Evolutionary conservation across 2,113 vertebrate species (phyloP).

Genomic region (Coryphaenoides rupestris): DNA sequence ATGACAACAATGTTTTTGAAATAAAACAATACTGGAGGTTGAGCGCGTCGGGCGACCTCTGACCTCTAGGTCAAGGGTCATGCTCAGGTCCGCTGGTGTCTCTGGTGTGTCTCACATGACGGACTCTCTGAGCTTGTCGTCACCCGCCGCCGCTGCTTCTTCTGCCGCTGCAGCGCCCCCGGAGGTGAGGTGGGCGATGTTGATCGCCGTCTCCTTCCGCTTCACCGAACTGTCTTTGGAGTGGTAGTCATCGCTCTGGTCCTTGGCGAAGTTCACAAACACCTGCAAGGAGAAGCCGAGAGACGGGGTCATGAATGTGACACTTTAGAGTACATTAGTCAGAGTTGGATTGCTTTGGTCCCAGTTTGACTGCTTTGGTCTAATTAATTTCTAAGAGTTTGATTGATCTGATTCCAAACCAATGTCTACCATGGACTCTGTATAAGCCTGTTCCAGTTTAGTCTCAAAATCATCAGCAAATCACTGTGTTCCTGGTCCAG

Average conservation of each 20-base stretch:
- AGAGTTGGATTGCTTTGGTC: no score
- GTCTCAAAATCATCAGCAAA: no score
- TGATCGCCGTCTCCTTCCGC: conserved; percentile 79
- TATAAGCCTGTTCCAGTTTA: no score
- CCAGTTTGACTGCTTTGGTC: no score
- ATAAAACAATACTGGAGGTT: conserved; percentile 12
- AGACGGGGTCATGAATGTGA: not conserved
- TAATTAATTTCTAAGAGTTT: no score
- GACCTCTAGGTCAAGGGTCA: not conserved
- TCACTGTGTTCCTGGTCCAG: no score
- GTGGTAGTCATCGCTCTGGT: conserved; percentile 96
- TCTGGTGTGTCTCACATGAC: conserved; percentile 75
- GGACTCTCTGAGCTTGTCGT: conserved; percentile 78
- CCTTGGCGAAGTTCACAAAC: conserved; percentile 98
- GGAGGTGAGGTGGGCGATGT: conserved; percentile 74
- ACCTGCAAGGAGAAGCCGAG: conserved; percentile 74
- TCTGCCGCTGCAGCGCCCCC: conserved; percentile 21
- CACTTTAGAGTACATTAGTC: not conserved
- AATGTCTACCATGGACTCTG: no score
- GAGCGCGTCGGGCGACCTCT: not conserved
- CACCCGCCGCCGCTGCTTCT: conserved; percentile 50
- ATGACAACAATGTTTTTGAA: conserved; percentile 7
- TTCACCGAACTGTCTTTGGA: conserved; percentile 87
- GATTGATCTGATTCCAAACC: no score
- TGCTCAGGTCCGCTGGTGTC: not conserved